phyloP scores from a whole-genome alignment of 2,797 vertebrate genomes.

The Melanotaenia maccullochi region DNA sequence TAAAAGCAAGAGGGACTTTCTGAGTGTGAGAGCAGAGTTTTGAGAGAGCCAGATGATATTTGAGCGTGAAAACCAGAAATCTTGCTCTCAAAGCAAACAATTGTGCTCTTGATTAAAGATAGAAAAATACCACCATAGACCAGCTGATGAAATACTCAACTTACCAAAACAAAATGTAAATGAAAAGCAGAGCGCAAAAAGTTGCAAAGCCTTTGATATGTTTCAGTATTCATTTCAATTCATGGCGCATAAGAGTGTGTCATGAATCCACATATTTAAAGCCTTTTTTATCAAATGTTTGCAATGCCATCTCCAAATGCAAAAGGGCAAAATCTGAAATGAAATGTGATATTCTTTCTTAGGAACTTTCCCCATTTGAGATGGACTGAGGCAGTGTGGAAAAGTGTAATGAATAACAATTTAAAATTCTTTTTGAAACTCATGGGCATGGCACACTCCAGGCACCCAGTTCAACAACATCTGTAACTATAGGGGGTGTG shows the following conservation, averaged over 20 bases:
- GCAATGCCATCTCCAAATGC: not conserved
- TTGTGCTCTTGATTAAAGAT: too few species aligned
- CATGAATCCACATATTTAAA: not conserved
- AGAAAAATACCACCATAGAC: too few species aligned
- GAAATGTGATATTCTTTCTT: not conserved
- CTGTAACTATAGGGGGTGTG: not conserved
- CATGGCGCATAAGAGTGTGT: not conserved
- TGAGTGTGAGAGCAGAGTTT: too few species aligned
- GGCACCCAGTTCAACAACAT: not conserved
- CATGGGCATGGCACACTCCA: not conserved
- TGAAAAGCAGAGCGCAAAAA: not conserved
- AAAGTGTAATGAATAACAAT: not conserved
- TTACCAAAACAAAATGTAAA: not conserved
- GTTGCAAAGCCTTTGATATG: not conserved
- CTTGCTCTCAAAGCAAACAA: too few species aligned
- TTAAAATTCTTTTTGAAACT: slow-evolving; percentile 1
- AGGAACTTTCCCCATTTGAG: not conserved
- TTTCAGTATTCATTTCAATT: not conserved
- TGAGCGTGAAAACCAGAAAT: too few species aligned
- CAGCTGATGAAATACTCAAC: not conserved
- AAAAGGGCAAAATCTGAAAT: not conserved
- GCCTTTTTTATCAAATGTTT: too few species aligned
- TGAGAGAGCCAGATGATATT: too few species aligned
- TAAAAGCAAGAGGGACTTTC: too few species aligned
- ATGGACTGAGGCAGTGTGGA: not conserved